Base-by-base conservation (phyloP, 2,888 invertebrate genomes). In the Lepidocyrtoides sp. region DNA sequence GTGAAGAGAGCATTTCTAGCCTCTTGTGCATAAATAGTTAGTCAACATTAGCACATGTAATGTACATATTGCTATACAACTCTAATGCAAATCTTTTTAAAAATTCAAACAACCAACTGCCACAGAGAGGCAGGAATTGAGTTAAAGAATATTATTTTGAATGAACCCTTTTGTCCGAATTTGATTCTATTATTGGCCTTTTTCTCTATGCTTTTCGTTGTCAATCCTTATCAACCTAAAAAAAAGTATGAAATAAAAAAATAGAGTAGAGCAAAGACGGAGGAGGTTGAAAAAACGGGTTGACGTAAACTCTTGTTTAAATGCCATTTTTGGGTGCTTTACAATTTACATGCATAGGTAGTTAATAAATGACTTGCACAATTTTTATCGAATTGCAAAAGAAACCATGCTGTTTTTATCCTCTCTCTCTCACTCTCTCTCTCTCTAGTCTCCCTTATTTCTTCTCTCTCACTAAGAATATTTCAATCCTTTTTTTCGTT, bases 291-390 rank as follows among this genome's bases (percentile, higher is more conserved):
- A 54, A 41, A 77, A 88, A 88, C 81, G 88, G 88, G 88, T 88
- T 88, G 81, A 88, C 81, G 81, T 69, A 54, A 81, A 87, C 81
- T 88, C 81, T 81, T 69, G 77, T 87, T 87, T 79, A 87, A 87
- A 79, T 63, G 63, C 66, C 60, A n/a, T n/a, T 36, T 79, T 87
- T 79, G 79, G 79, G 87, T 79, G 87, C 87, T 87, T 79, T 88
- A 82, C 77, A 86, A 57, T 41, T 41, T 36, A 57, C 41, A 60
- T 75, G 51, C 69, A 69, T 79, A n/a, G n/a, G n/a, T n/a, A 83
- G 17, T 72, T 83, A 32, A 89, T 72, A 83, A 75, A 89, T 89
- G 88, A 88, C 89, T 89, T 89, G 89, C 89, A 89, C 83, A 89
- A 89, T 83, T 82, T 84, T 60, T 82, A 72, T 82, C 79, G 79